Evolutionary conservation across 23 tunicate species (phyloP).

Genomic region (Styela clava): DNA sequence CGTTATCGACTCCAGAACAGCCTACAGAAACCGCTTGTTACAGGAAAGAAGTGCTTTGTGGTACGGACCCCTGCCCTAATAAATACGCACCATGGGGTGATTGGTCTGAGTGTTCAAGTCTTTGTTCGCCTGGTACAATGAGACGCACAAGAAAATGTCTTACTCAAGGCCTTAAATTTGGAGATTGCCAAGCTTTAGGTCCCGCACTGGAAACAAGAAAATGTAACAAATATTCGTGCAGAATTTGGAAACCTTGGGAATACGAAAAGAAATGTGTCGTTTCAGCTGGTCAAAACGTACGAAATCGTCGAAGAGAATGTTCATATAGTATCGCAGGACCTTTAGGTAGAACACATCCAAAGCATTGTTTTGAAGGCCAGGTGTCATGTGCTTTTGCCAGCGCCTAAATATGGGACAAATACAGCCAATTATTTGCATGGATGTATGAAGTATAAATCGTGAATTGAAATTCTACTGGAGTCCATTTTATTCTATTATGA

Average conservation of each 20-base stretch:
- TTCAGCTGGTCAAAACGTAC: background rate
- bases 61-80: constrained; percentile 4
- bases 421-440: too few relatives aligned
- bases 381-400: background rate
- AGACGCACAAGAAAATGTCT: constrained; percentile 5
- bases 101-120: background rate
- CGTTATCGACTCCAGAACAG: background rate
- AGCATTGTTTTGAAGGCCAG: background rate
- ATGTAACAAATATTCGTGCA: background rate
- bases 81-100: background rate
- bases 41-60: background rate
- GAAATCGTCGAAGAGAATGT: background rate
- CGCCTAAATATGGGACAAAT: background rate
- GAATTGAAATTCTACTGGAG: too few relatives aligned
- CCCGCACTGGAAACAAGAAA: constrained; percentile 1
- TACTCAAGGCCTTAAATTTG: background rate
- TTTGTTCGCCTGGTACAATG: background rate
- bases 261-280: background rate
- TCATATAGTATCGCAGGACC: background rate
- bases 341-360: background rate
- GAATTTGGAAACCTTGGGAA: background rate
- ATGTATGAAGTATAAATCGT: too few relatives aligned
- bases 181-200: background rate
- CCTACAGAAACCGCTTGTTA: background rate
- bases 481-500: too few relatives aligned